phyloP scores from a whole-genome alignment of 2,888 invertebrate species.

The Silvanus unidentatus region DNA sequence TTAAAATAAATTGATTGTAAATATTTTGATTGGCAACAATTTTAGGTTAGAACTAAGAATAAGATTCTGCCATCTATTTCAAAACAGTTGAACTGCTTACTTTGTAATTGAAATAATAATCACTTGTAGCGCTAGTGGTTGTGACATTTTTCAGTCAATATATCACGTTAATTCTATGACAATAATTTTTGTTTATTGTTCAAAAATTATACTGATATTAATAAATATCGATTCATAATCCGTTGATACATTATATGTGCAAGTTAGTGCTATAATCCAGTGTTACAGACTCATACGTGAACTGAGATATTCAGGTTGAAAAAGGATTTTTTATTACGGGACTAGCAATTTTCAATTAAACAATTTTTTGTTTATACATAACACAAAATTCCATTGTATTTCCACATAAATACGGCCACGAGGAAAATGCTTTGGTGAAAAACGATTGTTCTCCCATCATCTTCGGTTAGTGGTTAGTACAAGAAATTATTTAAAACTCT shows the following conservation, averaged over 20 bases:
- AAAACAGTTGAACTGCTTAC: no score
- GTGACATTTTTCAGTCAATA: constrained; percentile 39
- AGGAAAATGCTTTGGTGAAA: no score
- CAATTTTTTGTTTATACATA: constrained; percentile 6
- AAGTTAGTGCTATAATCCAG: constrained; percentile 11
- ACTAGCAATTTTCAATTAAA: constrained; percentile 8
- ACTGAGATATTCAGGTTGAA: background rate
- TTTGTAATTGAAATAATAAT: constrained; percentile 13
- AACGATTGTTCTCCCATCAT: no score
- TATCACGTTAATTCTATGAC: constrained; percentile 38
- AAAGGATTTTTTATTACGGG: constrained; percentile 10
- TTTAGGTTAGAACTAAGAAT: no score
- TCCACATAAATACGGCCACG: background rate
- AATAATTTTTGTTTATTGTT: constrained; percentile 41
- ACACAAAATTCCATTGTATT: background rate
- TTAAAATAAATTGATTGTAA: no score
- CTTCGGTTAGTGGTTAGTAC: background rate
- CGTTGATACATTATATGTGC: background rate
- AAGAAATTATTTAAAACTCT: background rate
- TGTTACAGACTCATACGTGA: constrained; percentile 7
- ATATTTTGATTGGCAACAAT: no score
- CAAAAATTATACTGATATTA: constrained; percentile 21
- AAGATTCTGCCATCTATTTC: no score
- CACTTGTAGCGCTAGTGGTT: constrained; percentile 25
- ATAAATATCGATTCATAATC: constrained; percentile 9